Base-by-base conservation (phyloP, 2,797 vertebrate genomes). In the Sebastes flavidus region DNA sequence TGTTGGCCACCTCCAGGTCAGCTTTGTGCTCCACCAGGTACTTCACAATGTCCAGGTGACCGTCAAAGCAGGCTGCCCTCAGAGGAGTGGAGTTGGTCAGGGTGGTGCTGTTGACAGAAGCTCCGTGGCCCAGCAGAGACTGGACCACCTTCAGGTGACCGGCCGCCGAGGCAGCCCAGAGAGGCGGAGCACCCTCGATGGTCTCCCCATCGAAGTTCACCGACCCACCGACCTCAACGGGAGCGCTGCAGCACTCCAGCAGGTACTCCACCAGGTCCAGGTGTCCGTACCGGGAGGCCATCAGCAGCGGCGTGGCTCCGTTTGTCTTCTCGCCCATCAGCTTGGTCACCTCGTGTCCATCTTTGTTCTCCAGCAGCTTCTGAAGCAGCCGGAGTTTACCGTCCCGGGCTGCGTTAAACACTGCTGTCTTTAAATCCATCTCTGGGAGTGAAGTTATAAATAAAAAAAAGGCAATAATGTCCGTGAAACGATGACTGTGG, bases 401-500 rank as follows among this genome's bases (percentile, higher is more conserved):
- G 94, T 99, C 98, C 78, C 99, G 95, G 88, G 98, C 98, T 74
- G 99, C 99, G 36, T 99, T 99, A 81, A 99, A 99, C 11, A 99
- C 98, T 0, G 98, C 98, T 2, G 98, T 99, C 95, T 99, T 99
- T 90, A 99, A 96, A 98, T 99, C 99, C 99, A 99, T 99, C 1
- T 74, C 77, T 13, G 59, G 34, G 2, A 5, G 14, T 13, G 55
- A 1, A 1, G 38, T 54, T 16, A 75, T 49, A 32, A 20, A 29
- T 36, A 30, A 59, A 34, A 36, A 36, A 49, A 34, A 38, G n/a
- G 30, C 20, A 32, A 25, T 7, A 6, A 4, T 38, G 27, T 54
- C 55, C 14, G 42, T 56, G 36, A 73, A 52, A 78, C 59, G 36
- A 34, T 18, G 58, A 12, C 46, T 27, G 9, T 24, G 9, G 67